Base-by-base conservation (phyloP, 2,888 invertebrate species). In the Kuschelorhynchus macadamiae region DNA sequence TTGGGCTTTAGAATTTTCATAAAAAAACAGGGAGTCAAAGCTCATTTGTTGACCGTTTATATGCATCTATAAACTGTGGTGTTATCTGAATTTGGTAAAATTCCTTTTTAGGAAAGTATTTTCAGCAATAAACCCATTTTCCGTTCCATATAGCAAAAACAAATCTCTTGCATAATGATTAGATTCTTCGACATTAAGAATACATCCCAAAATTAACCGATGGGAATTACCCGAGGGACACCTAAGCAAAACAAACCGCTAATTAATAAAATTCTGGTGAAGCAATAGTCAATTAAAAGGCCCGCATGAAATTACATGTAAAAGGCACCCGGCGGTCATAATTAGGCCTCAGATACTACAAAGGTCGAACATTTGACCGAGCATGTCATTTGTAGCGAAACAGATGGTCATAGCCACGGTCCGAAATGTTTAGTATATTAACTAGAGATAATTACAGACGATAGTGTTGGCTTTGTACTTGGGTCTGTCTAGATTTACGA, bases 341-440 rank as follows among this genome's bases (percentile, higher is more conserved):
- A 55, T 55, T 55, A 55, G 41, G 55, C 55, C 55, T 55, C 42
- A 55, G 55, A 18, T 55, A 55, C 55, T 55, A 55, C 42, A 55
- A 55, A 55, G 55, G 55, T 41, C 42, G 30, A 21, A 41, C 16
- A 20, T 55, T 55, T 21, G 41, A 18, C 42, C 21, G 42, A 18
- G 55, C 55, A 55, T 55, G 42, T 42, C 41, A 55, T 55, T 55
- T 42, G 55, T 55, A 39, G 42, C 41, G 25, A 25, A 55, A 55
- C 55, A 55, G 55, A 55, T 55, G 36, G 36, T 12, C 36, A 36
- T 36, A 7, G 36, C 36, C 36, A 36, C 11, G 36, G 2, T 36
- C 36, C 36, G 12, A 36, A 36, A 36, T 36, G 55, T 55, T 30
- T 30, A 21, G 30, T 55, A 42, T 42, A 36, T 36, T 36, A 36